Conservation (phyloP, 2,113 vertebrate species). For the Rhadina sibilatrix region DNA sequence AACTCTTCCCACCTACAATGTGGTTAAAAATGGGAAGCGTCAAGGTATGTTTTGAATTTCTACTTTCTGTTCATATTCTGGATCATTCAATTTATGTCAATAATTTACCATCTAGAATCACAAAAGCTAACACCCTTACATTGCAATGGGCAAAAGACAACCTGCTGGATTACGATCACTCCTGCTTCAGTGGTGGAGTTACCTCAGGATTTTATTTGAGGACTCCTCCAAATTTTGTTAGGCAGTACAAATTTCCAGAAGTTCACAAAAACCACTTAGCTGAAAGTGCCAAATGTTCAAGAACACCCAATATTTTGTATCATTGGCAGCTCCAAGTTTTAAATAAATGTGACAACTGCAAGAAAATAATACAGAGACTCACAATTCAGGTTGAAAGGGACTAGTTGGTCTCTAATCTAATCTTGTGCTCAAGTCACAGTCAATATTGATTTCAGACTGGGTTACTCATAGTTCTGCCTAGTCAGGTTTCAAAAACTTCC, state of each 20-base stretch:
- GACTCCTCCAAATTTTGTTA: neutral
- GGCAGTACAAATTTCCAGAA: neutral
- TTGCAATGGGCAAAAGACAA: neutral
- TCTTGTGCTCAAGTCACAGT: neutral
- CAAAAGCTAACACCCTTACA: neutral
- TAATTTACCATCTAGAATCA: neutral
- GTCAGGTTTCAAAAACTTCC: neutral
- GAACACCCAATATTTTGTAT: slow-evolving; percentile 20
- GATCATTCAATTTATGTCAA: neutral
- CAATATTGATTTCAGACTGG: neutral
- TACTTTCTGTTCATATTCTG: neutral
- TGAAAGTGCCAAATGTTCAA: neutral
- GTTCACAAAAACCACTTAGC: neutral
- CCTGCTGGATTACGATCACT: accelerated
- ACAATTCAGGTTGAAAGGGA: neutral
- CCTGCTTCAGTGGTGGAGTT: neutral
- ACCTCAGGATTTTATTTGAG: neutral
- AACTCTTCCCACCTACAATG: neutral
- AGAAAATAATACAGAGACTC: neutral
- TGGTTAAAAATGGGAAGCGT: neutral
- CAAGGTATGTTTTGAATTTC: neutral
- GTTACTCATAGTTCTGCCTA: neutral
- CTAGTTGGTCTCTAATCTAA: neutral
- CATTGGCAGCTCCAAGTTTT: neutral
- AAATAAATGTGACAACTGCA: neutral